Percentiles rank a stretch among this genome's conserved stretches.
Conservation (phyloP, 1,140 invertebrate species). For the Bombus affinis region DNA sequence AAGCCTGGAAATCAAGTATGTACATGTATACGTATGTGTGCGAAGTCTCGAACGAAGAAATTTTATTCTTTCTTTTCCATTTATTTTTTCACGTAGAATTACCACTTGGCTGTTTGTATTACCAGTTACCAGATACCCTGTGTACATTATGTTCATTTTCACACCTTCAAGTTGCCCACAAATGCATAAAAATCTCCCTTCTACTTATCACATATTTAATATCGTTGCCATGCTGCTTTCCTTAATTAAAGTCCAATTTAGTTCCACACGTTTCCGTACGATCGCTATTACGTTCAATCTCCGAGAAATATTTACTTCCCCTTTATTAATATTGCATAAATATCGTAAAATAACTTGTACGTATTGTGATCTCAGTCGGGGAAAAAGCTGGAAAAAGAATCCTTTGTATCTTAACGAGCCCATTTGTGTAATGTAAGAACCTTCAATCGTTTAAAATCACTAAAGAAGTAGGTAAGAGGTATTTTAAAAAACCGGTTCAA, state of each 20-base stretch:
- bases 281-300: not conserved
- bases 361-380: not conserved
- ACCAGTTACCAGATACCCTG: too few relatives aligned
- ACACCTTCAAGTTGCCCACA: too few relatives aligned
- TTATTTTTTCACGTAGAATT: not conserved
- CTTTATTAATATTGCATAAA: not conserved
- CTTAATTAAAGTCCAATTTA: too few relatives aligned
- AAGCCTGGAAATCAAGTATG: not conserved
- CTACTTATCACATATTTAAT: not conserved
- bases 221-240: not conserved
- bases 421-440: not conserved
- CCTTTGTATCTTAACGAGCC: not conserved
- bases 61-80: not conserved
- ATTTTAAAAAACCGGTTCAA: slow-evolving; percentile 28
- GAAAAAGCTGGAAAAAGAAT: not conserved
- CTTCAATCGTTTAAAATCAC: slow-evolving; percentile 10
- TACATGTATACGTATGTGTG: not conserved
- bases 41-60: not conserved
- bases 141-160: too few relatives aligned
- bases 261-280: too few relatives aligned
- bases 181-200: too few relatives aligned
- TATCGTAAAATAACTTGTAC: not conserved
- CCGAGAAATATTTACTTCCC: not conserved
- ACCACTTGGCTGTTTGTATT: too few relatives aligned
- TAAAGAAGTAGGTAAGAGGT: slow-evolving; percentile 5